Evolutionary conservation across 2,113 vertebrate genomes (phyloP), one percentile per base, ranked within the genome.

Genomic region (Numida meleagris): DNA sequence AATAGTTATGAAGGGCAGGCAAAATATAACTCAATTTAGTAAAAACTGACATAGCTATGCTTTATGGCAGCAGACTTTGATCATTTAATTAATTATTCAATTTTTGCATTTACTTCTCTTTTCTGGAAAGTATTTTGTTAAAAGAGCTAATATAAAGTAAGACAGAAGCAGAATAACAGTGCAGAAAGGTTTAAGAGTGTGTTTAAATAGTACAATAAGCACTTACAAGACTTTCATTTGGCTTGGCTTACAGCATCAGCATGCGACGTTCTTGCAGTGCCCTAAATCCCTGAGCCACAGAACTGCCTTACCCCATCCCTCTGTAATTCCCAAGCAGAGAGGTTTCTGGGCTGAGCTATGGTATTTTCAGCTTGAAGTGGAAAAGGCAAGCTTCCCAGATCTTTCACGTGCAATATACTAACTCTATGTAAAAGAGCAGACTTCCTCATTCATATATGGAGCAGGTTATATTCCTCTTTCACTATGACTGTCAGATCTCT

Each of bases 401-500:
- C n/a, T 93, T 95, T 95, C 51, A 79, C 95, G 77, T 86, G 86
- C 96, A 94, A 92, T 95, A 86, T 80, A 84, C 80, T 76, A 78
- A 27, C 57, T 74, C 77, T 86, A 88, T n/a, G 10, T 86, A 81
- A 74, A 85, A 92, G 70, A 88, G 70, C 57, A 88, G 65, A 93
- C 93, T 97, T 97, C 88, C 88, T 91, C 73, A 86, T 94, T 95
- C 73, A 82, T 88, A 36, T 70, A 61, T 82, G 82, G 90, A 94
- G 76, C 80, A 86, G 89, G 80, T 95, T 90, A 93, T 94, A 97
- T 96, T 97, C 95, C 96, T 96, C 95, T 97, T 96, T 96, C 92
- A 0, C 80, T 95, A 78, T 96, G 93, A 97, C 85, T 95, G 43
- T 90, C 58, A 76, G 59, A 75, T 81, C 79, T 89, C 73, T 84